Evolutionary conservation across 2,888 invertebrate genomes (phyloP).

Genomic region (Scrobipalpa costella): DNA sequence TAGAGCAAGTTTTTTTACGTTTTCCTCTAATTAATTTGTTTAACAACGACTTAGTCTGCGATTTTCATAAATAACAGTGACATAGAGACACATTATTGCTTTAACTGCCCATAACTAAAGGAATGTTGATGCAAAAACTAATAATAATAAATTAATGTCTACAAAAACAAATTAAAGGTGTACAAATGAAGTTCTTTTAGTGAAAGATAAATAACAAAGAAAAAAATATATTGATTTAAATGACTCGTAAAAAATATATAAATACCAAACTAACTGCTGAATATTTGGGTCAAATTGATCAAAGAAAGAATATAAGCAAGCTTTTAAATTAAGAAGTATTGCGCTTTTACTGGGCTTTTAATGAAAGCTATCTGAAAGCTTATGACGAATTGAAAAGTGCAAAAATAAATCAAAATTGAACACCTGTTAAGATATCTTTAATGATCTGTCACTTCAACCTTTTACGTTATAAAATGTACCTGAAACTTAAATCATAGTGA

Average conservation of each 20-base stretch:
- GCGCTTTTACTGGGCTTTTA: not conserved
- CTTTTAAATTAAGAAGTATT: too few relatives aligned
- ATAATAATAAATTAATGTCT: constrained; percentile 20
- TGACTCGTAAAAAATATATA: too few relatives aligned
- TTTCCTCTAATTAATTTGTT: not conserved
- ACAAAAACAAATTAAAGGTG: constrained; percentile 4
- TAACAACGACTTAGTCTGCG: not conserved
- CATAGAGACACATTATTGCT: constrained; percentile 17
- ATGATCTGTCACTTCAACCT: constrained; percentile 27
- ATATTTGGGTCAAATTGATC: not conserved
- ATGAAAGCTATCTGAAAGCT: not conserved
- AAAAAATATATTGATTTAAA: not conserved
- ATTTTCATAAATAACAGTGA: constrained; percentile 15
- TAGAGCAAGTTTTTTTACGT: constrained; percentile 8
- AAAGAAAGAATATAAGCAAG: not conserved
- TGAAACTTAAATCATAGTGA: constrained; percentile 15
- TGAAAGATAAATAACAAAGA: constrained; percentile 10
- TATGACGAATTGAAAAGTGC: not conserved
- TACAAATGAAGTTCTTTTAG: not conserved
- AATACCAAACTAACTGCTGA: not conserved
- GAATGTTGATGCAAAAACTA: constrained; percentile 11
- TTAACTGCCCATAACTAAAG: constrained; percentile 22
- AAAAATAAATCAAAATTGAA: constrained; percentile 19
- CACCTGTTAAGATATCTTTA: constrained; percentile 24
- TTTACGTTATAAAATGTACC: constrained; percentile 21